Evolutionary conservation across 2,797 vertebrate species (phyloP).

Genomic region (Sebastolobus alascanus): DNA sequence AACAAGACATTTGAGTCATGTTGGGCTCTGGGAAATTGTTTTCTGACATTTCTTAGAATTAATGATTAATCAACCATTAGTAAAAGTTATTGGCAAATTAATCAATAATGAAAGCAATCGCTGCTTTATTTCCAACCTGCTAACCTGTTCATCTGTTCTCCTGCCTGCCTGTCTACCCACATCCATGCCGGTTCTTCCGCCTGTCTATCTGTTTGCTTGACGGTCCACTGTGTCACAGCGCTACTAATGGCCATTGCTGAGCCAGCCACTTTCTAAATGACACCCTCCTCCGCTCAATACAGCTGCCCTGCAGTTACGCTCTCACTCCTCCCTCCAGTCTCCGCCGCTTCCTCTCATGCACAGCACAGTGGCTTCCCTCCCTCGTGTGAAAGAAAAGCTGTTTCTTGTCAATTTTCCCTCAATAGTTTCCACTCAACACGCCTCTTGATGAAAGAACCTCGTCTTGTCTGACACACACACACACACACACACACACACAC

Average conservation of each 20-base stretch:
- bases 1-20: neutral
- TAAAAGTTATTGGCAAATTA: neutral
- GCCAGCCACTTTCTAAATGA: slow-evolving; percentile 84
- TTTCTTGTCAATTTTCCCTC: slow-evolving; percentile 64
- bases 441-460: slow-evolving; percentile 68
- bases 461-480: slow-evolving; percentile 43
- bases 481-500: slow-evolving; percentile 28
- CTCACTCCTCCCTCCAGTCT: slow-evolving; percentile 46
- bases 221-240: slow-evolving; percentile 79
- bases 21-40: neutral
- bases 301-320: slow-evolving; percentile 76
- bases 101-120: neutral
- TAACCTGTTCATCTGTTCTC: slow-evolving; percentile 12
- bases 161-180: slow-evolving; percentile 50
- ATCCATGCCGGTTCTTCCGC: slow-evolving; percentile 52
- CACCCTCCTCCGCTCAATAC: slow-evolving; percentile 82
- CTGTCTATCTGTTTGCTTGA: slow-evolving; percentile 68
- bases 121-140: slow-evolving; percentile 1
- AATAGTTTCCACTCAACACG: slow-evolving; percentile 66
- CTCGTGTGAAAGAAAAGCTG: slow-evolving; percentile 51
- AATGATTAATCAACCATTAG: neutral
- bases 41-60: neutral
- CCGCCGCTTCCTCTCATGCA: slow-evolving; percentile 57
- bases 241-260: slow-evolving; percentile 84
- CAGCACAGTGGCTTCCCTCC: slow-evolving; percentile 40